A percentile compares a stretch with the other conserved stretches of the same genome.
phyloP scores from a whole-genome alignment of 2,888 invertebrate genomes.

The Tachina lurida region DNA sequence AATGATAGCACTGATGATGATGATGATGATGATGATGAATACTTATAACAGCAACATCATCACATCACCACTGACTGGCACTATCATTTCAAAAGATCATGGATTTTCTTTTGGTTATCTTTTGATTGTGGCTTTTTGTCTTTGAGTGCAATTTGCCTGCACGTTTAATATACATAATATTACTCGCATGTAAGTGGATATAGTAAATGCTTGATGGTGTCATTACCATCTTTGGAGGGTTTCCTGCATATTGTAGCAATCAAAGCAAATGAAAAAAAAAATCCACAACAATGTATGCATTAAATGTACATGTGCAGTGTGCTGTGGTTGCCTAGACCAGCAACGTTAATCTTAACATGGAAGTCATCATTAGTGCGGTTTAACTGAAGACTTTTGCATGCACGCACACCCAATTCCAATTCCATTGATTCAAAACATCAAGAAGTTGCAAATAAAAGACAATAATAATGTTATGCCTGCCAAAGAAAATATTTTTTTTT shows the following conservation, averaged over 20 bases:
- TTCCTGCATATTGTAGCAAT: conserved; percentile 40
- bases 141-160: conserved; percentile 52
- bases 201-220: conserved; percentile 51
- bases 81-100: conserved; percentile 39
- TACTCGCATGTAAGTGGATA: conserved; percentile 5
- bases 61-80: conserved; percentile 28
- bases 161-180: conserved; percentile 2
- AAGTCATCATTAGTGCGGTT: conserved; percentile 70
- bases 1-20: background rate
- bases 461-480: conserved; percentile 45
- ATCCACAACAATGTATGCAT: conserved; percentile 31
- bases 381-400: conserved; percentile 53
- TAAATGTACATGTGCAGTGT: background rate
- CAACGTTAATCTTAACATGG: conserved; percentile 46
- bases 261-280: conserved; percentile 16
- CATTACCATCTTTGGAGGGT: conserved; percentile 71
- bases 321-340: conserved; percentile 20
- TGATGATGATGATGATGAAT: conserved; percentile 38
- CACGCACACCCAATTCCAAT: conserved; percentile 54
- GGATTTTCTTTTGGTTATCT: conserved; percentile 63
- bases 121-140: conserved; percentile 41
- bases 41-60: conserved; percentile 33
- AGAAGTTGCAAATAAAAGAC: conserved; percentile 44
- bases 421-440: conserved; percentile 14
- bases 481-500: background rate